Percentiles rank a stretch among this genome's conserved stretches.
These are phyloP conservation scores for Echeneis naucrates DNA, from an alignment of 2,797 vertebrate genomes.

Conservation along the genomic window DNA sequence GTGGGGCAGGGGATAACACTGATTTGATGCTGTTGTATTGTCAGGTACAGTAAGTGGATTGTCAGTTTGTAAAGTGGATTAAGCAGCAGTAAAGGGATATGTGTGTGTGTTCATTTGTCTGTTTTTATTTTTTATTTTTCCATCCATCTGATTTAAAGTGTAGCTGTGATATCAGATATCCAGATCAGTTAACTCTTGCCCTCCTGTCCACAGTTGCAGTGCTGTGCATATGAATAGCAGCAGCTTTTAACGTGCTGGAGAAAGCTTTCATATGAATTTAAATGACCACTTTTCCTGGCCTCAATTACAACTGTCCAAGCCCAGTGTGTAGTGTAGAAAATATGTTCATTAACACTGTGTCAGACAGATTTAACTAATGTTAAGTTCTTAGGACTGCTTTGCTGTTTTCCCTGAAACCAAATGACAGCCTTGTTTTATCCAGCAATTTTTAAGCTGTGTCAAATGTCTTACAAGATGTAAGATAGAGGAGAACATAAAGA, in stretches of 20 bases:
- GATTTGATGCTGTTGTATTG: conserved; percentile 38
- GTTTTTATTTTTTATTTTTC: neutral
- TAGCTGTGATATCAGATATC: conserved; percentile 5
- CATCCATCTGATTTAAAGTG: conserved; percentile 13
- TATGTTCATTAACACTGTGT: conserved; percentile 58
- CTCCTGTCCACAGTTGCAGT: conserved; percentile 12
- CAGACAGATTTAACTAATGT: conserved; percentile 27
- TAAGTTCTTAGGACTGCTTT: neutral
- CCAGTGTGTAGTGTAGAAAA: conserved; percentile 52
- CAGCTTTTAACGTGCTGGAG: conserved; percentile 54
- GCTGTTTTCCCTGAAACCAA: conserved; percentile 25
- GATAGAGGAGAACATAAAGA: conserved; percentile 11
- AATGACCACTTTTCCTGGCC: conserved; percentile 49
- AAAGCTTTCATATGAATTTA: conserved; percentile 47
- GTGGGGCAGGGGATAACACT: conserved; percentile 54
- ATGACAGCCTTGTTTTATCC: conserved; percentile 20
- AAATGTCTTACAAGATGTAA: conserved; percentile 26
- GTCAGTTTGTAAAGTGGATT: too few species aligned
- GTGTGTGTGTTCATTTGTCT: conserved; percentile 17
- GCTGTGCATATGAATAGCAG: conserved; percentile 27
- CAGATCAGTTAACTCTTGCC: conserved; percentile 4
- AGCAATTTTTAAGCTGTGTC: conserved; percentile 6
- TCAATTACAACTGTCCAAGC: conserved; percentile 65
- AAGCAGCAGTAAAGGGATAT: conserved; percentile 16
- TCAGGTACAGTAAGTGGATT: conserved; percentile 39